Percentiles rank a stretch among this genome's conserved stretches.
phyloP scores from a whole-genome alignment of 2,797 vertebrate species.

The Poecile montanus region DNA sequence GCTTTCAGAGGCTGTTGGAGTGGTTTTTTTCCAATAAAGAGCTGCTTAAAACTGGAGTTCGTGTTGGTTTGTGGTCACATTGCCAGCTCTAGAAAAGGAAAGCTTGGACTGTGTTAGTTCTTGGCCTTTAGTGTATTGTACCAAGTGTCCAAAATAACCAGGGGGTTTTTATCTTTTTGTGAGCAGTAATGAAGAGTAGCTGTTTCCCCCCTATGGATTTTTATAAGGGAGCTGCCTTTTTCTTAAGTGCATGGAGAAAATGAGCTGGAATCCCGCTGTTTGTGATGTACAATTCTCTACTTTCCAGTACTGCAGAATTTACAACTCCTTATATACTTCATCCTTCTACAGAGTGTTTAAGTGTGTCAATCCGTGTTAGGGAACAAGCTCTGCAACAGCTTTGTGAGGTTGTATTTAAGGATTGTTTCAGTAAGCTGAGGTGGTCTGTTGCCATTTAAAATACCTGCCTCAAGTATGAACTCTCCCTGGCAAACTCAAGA shows the following conservation, averaged over 20 bases:
- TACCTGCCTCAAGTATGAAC: not conserved
- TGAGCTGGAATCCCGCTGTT: not conserved
- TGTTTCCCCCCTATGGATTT: not conserved
- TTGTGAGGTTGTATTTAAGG: not conserved
- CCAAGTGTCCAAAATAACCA: not conserved
- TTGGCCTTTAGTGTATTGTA: not conserved
- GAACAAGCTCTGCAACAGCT: not conserved
- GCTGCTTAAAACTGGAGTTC: not conserved
- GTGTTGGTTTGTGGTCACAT: fast-evolving
- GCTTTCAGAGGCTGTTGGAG: not conserved
- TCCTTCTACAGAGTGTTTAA: not conserved
- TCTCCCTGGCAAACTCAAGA: not conserved
- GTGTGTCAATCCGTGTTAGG: not conserved
- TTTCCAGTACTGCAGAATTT: not conserved
- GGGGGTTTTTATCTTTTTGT: not conserved
- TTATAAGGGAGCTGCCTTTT: not conserved
- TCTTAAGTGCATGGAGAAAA: not conserved
- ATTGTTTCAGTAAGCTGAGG: not conserved
- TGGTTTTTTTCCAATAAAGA: not conserved
- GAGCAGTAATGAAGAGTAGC: not conserved
- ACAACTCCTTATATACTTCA: not conserved
- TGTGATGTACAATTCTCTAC: not conserved
- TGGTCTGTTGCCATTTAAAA: not conserved
- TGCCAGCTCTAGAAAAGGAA: not conserved
- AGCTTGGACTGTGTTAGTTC: not conserved